Base-by-base conservation (phyloP, 64 coral and sea anemone species). In the Trachythela sp. region DNA sequence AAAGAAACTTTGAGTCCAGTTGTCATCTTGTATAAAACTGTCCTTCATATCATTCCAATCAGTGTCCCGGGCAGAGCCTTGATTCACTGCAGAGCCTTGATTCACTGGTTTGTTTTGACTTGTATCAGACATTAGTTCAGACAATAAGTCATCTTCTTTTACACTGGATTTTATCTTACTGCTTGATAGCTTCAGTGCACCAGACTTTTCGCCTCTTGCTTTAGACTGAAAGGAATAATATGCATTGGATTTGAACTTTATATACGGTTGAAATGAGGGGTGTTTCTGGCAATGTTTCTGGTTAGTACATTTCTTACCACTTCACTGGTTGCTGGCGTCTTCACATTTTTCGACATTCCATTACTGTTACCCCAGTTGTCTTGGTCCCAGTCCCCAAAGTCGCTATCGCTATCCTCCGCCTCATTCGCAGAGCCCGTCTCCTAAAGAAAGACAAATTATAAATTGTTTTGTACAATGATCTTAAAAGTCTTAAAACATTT, bases 361-460 rank as follows among this genome's bases (percentile, higher is more conserved):
- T 90, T 76, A 31, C 86, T 41, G 2, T 49, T 89, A 7, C 91
- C 91, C 96, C 96, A 99, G 67, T 95, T 89, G 89, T 99, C 96
- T 87, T 91, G 91, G 14, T 95, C 93, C 96, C 96, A 99, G 87
- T 95, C 93, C 39, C 90, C 96, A 77, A 95, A 99, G 67, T 99
- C 96, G 43, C 96, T 99, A 22, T 94, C 96, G 60, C 96, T 99
- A 38, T 99, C 96, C 32, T 86, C 89, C 70, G 13, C 34, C 15
- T 71, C 87, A 72, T 89, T 85, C 48, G 50, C 38, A 80, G 85
- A 88, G 35, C 52, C 80, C 36, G 15, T 52, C 20, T 54, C 20
- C 20, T 68, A n/a, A 68, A 68, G 20, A 2, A 31, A n/a, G n/a
- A n/a, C n/a, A n/a, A n/a, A n/a, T n/a, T n/a, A n/a, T n/a, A n/a